A percentile compares a stretch with the other conserved stretches of the same genome.
Conservation (phyloP, 2,113 vertebrate genomes). For the Hassar affinis region DNA sequence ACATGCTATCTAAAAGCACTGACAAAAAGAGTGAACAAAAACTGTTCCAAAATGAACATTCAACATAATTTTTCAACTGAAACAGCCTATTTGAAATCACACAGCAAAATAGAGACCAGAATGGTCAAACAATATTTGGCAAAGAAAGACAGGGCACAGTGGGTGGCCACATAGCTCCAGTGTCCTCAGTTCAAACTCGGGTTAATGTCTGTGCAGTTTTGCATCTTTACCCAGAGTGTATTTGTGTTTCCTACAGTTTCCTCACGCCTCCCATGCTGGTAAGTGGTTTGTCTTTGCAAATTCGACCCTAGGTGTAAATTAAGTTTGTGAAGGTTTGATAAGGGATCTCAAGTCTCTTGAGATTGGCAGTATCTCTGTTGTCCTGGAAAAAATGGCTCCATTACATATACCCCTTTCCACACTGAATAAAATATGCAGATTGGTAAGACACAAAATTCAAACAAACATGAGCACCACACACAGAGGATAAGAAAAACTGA, state of each 20-base stretch:
- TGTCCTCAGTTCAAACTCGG: background rate
- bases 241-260: background rate
- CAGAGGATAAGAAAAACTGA: background rate
- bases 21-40: background rate
- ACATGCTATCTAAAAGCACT: background rate
- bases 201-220: background rate
- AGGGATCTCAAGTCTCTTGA: background rate
- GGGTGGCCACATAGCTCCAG: too few relatives aligned
- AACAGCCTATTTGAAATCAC: background rate
- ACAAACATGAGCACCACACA: background rate
- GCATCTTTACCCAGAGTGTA: background rate
- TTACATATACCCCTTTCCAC: background rate
- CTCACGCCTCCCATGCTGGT: background rate
- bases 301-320: background rate
- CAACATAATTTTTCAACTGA: background rate
- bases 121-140: background rate
- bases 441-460: background rate
- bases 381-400: background rate
- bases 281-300: background rate
- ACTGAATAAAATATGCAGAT: background rate
- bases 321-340: background rate
- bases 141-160: too few relatives aligned
- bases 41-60: background rate
- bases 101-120: background rate
- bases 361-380: background rate